Conservation (phyloP, 2,888 invertebrate genomes). For the Archips xylosteana region DNA sequence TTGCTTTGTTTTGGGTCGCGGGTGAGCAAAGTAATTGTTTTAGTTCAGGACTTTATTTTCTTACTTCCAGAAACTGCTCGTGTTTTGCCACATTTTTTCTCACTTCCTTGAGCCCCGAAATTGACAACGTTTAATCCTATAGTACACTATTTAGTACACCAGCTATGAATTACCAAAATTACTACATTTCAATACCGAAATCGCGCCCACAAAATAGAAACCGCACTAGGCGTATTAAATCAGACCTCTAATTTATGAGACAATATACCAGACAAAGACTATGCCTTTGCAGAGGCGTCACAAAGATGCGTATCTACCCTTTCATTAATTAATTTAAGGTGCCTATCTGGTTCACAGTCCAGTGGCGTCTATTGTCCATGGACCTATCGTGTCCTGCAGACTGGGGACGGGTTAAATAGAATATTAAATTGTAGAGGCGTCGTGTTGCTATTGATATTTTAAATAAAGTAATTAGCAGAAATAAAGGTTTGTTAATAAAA, state of each 20-base stretch:
- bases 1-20: no score
- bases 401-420: conserved; percentile 40
- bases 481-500: not conserved
- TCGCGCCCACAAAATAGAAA: not conserved
- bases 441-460: not conserved
- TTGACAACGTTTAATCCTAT: no score
- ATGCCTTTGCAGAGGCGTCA: conserved; percentile 38
- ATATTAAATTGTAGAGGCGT: conserved; percentile 21
- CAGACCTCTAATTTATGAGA: conserved; percentile 38
- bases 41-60: no score
- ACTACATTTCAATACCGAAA: not conserved
- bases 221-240: conserved; percentile 35
- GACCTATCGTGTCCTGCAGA: conserved; percentile 53
- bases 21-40: no score
- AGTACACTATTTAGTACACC: no score
- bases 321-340: conserved; percentile 65
- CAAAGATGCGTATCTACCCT: conserved; percentile 45
- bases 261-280: conserved; percentile 41
- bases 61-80: no score
- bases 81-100: no score
- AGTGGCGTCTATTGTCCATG: conserved; percentile 57
- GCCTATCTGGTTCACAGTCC: conserved; percentile 65
- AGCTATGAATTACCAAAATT: not conserved
- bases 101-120: no score
- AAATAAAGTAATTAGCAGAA: not conserved